These are phyloP conservation scores for Pedetes capensis DNA, from an alignment of 2,113 vertebrate genomes.

Conservation along the genomic window DNA sequence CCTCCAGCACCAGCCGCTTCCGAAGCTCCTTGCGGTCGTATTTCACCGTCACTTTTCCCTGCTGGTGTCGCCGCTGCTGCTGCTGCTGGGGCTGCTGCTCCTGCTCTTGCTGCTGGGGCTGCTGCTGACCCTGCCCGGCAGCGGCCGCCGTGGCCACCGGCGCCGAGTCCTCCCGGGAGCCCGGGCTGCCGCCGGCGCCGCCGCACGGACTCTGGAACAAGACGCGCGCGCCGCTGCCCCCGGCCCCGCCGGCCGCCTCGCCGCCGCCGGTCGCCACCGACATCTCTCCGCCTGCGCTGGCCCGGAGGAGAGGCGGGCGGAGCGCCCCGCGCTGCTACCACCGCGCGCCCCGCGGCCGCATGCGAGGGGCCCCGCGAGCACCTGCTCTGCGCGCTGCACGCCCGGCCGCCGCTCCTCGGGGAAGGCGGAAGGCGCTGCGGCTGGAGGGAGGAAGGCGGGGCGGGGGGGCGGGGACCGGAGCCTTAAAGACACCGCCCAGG, in stretches of 20 bases:
- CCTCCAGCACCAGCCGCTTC: constrained; percentile 94
- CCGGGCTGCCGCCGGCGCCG: constrained; percentile 78
- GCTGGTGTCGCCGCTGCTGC: constrained; percentile 89
- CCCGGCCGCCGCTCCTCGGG: background rate
- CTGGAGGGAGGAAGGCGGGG: background rate
- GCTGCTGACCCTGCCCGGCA: constrained; percentile 81
- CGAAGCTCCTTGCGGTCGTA: constrained; percentile 97
- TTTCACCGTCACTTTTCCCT: constrained; percentile 98
- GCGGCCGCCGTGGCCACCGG: constrained; percentile 49
- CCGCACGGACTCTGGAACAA: constrained; percentile 92
- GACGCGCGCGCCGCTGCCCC: constrained; percentile 84
- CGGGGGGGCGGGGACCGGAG: constrained; percentile 49
- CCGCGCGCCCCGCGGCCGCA: constrained; percentile 14
- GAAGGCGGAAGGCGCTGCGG: background rate
- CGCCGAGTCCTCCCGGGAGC: constrained; percentile 85
- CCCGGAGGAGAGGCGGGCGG: constrained; percentile 34
- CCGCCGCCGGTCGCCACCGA: constrained; percentile 81
- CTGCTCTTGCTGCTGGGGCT: constrained; percentile 83
- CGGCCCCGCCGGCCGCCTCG: constrained; percentile 77
- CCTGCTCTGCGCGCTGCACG: constrained; percentile 59
- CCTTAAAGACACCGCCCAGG: constrained; percentile 64
- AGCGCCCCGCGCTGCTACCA: constrained; percentile 60
- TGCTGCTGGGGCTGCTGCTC: constrained; percentile 83
- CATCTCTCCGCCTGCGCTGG: constrained; percentile 66
- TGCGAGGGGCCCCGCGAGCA: constrained; percentile 49